phyloP scores from a whole-genome alignment of 2,888 invertebrate genomes.

The Clostera curtula region DNA sequence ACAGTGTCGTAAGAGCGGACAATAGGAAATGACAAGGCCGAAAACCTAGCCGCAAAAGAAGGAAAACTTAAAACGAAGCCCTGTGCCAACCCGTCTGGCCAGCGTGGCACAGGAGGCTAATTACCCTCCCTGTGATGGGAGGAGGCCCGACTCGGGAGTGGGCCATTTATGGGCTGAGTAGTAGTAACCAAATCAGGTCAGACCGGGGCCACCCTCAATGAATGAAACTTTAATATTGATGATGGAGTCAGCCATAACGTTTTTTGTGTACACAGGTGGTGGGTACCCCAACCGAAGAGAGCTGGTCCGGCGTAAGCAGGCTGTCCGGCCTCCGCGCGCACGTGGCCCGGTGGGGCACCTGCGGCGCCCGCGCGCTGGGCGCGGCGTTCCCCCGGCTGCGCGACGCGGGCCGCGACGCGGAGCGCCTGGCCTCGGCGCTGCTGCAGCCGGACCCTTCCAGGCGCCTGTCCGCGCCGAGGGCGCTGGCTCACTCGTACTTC shows the following conservation, averaged over 20 bases:
- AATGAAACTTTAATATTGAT: background rate
- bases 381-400: constrained; percentile 92
- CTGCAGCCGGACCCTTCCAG: constrained; percentile 90
- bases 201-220: no score
- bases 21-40: no score
- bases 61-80: no score
- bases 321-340: constrained; percentile 90
- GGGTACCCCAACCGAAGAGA: constrained; percentile 95
- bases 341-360: constrained; percentile 73
- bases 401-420: constrained; percentile 90
- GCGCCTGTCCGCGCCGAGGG: constrained; percentile 90
- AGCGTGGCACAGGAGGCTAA: no score
- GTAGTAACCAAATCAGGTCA: no score
- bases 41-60: no score
- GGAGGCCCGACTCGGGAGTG: no score
- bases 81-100: no score
- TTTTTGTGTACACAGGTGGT: constrained; percentile 76
- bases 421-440: constrained; percentile 88
- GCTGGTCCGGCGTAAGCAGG: constrained; percentile 93
- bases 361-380: constrained; percentile 85
- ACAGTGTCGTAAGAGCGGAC: no score
- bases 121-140: no score
- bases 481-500: constrained; percentile 94
- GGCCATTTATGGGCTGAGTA: no score
- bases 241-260: background rate